Conservation (phyloP, 1,140 invertebrate species). For the Drosophila eugracilis region DNA sequence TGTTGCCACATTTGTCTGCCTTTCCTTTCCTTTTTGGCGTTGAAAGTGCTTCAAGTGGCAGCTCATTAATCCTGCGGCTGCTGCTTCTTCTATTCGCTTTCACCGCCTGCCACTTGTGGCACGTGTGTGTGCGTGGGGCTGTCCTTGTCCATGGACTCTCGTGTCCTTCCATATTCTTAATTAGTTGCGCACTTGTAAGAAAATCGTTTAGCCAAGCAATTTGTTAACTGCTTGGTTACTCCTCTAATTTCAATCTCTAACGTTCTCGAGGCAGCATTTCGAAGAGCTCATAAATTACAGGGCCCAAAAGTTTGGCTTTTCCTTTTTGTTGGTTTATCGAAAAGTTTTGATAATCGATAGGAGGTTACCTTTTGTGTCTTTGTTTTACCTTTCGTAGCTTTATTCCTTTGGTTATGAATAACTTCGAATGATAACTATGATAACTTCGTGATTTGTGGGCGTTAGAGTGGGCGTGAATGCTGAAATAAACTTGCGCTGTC, state of each 20-base stretch:
- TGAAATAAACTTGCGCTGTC: too few species aligned
- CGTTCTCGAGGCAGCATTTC: too few species aligned
- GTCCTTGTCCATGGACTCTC: conserved; percentile 28
- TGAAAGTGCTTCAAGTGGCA: conserved; percentile 52
- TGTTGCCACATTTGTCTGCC: conserved; percentile 42
- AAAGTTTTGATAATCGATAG: conserved; percentile 51
- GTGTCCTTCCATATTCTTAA: conserved; percentile 41
- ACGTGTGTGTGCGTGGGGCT: too few species aligned
- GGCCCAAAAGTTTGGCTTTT: conserved; percentile 22
- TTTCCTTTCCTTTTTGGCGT: conserved; percentile 13
- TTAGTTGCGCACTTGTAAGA: conserved; percentile 49
- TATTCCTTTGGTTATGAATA: too few species aligned
- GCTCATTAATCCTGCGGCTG: conserved; percentile 67
- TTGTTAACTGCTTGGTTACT: conserved; percentile 42
- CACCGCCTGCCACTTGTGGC: conserved; percentile 42
- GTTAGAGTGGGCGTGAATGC: too few species aligned
- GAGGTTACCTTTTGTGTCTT: too few species aligned
- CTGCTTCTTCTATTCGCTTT: conserved; percentile 27
- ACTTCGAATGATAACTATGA: too few species aligned
- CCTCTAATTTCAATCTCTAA: conserved; percentile 19
- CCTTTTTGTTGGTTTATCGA: conserved; percentile 40
- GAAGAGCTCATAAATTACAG: conserved; percentile 34
- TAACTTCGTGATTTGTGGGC: too few species aligned
- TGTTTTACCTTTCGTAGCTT: too few species aligned
- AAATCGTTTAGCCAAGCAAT: conserved; percentile 45